phyloP scores from a whole-genome alignment of 2,113 vertebrate genomes.

The Peromyscus maniculatus region DNA sequence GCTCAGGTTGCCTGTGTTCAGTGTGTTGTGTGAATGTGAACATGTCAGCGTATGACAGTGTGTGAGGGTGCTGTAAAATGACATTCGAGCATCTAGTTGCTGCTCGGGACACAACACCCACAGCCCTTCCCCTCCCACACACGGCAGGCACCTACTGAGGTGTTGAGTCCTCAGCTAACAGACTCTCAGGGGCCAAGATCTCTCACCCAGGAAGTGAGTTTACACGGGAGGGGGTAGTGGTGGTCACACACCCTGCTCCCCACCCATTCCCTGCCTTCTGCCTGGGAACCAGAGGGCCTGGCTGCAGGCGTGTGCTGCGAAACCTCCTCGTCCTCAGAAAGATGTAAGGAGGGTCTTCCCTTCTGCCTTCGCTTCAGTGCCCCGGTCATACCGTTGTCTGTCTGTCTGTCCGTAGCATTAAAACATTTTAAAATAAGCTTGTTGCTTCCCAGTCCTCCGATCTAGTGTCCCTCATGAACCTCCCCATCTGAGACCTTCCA shows the following conservation, averaged over 20 bases:
- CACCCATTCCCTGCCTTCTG: not conserved
- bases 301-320: not conserved
- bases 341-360: not conserved
- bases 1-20: not conserved
- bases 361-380: not conserved
- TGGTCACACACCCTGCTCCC: not conserved
- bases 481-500: not conserved
- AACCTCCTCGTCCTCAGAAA: not conserved
- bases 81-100: not conserved
- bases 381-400: not conserved
- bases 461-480: not conserved
- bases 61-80: too few species aligned
- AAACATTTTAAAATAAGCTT: not conserved
- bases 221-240: fast-evolving
- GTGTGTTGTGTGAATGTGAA: not conserved
- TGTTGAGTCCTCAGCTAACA: not conserved
- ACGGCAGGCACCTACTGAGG: not conserved
- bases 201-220: not conserved
- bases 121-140: not conserved
- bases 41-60: not conserved
- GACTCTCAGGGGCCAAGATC: not conserved
- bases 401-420: not conserved
- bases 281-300: not conserved
- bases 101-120: not conserved
- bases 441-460: not conserved